Evolutionary conservation across 2,113 vertebrate species (phyloP), one percentile per base, ranked within the genome.

Genomic region (Oxyura jamaicensis): DNA sequence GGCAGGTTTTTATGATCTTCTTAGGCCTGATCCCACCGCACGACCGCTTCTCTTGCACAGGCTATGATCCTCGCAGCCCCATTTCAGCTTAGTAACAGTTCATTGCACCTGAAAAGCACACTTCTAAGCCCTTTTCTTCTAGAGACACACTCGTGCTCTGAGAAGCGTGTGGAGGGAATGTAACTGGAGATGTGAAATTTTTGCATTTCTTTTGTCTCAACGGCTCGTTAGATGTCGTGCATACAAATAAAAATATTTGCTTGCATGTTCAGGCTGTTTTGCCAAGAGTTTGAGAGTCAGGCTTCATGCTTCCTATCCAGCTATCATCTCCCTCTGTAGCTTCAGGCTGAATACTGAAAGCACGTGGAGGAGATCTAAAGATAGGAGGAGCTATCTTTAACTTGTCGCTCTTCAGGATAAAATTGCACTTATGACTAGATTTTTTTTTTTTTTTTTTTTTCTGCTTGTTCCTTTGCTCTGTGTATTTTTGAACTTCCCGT

Each of bases 361-460:
- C 14, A 66, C 0, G 0, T 53, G 68, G 35, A 58, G 29, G 33
- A 56, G 35, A 42, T 53, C 14, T 83, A 28, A 69, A 44, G 67
- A 33, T 5, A 59, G 63, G 66, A 91, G 44, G 44, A 89, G 6
- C 16, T 22, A 6, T 62, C 67, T 92, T 91, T 69, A 78, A 23
- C 35, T 67, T 80, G n/a, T 53, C 53, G 41, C 19, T 4, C 56
- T 77, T 83, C 25, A 55, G 59, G 33, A 41, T 86, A 77, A 74
- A 88, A 55, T 4, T 41, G 18, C 59, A n/a, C 41, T 71, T 63
- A 50, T 73, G 79, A n/a, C 53, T 90, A 33, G 26, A 33, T 77
- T 91, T 85, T 31, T 39, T 91, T 85, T 31, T 31, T 39, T 91
- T 85, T 31, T 31, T 85, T 87, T 95, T 95, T 75, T 88, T 90